Conservation (phyloP, 2,113 vertebrate species). For the Coptodon bakossiorum region DNA sequence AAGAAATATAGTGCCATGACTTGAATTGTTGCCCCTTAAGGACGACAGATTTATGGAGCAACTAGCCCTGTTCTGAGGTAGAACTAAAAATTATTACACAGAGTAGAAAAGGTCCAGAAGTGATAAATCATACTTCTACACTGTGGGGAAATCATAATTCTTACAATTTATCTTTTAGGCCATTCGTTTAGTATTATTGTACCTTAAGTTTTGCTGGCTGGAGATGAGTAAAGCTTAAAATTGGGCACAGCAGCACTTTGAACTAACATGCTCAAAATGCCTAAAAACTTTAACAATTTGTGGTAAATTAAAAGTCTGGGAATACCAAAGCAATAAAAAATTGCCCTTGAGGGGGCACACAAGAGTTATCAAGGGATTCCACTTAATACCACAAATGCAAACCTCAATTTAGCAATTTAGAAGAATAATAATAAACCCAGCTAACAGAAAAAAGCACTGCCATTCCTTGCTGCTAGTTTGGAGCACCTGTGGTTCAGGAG, state of each 20-base stretch:
- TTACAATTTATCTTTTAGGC: background rate
- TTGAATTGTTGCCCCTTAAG: background rate
- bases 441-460: background rate
- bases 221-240: background rate
- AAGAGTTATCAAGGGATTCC: background rate
- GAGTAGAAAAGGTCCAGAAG: background rate
- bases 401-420: background rate
- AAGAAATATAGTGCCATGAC: background rate
- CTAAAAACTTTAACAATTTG: background rate
- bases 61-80: background rate
- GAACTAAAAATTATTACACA: background rate
- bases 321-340: background rate
- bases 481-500: background rate
- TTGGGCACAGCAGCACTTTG: background rate
- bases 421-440: background rate
- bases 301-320: background rate
- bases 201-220: background rate
- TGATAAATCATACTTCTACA: background rate
- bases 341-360: accelerated
- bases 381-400: background rate
- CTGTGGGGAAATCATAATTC: background rate
- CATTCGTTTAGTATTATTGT: background rate
- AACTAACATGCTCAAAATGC: background rate
- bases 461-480: background rate
- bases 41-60: background rate